Percentiles rank a stretch among this genome's conserved stretches.
Evolutionary conservation across 2,888 invertebrate genomes (phyloP).

Genomic region (Adelognathus sp.): DNA sequence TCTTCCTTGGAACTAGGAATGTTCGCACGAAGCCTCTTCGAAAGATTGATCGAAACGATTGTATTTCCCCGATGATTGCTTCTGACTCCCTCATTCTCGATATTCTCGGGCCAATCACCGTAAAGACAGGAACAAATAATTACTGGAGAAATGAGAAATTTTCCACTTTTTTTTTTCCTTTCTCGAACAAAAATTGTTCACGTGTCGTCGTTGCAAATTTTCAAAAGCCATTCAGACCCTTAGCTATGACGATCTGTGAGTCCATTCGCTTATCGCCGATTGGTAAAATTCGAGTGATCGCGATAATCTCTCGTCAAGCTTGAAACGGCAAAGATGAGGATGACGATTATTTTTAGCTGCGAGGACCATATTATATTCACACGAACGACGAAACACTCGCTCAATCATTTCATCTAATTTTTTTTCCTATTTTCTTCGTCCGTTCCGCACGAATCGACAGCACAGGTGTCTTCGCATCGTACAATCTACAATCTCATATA

Average conservation of each 20-base stretch:
- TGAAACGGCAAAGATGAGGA: not conserved
- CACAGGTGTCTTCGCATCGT: slow-evolving; percentile 15
- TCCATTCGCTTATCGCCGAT: not conserved
- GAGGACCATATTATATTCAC: not conserved
- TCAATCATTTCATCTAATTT: slow-evolving; percentile 29
- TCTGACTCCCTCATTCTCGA: not conserved
- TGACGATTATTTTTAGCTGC: slow-evolving; percentile 12
- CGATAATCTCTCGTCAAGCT: not conserved
- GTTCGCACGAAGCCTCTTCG: not conserved
- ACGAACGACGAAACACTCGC: slow-evolving; percentile 40
- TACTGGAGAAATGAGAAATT: not conserved
- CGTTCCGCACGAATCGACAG: slow-evolving; percentile 25
- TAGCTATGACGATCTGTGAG: slow-evolving; percentile 13
- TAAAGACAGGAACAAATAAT: not conserved
- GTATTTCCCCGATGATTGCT: not conserved
- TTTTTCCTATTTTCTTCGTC: not conserved
- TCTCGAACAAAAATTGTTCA: slow-evolving; percentile 1
- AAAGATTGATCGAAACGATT: no score
- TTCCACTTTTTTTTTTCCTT: not conserved
- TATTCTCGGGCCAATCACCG: not conserved
- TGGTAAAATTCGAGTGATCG: slow-evolving; percentile 7
- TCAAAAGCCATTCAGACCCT: slow-evolving; percentile 16
- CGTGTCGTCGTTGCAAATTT: slow-evolving; percentile 17
- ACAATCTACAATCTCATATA: slow-evolving; percentile 37
- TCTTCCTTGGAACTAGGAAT: not conserved